These are phyloP conservation scores for Emydocephalus ijimae DNA, from an alignment of 2,113 vertebrate species.

Conservation along the genomic window DNA sequence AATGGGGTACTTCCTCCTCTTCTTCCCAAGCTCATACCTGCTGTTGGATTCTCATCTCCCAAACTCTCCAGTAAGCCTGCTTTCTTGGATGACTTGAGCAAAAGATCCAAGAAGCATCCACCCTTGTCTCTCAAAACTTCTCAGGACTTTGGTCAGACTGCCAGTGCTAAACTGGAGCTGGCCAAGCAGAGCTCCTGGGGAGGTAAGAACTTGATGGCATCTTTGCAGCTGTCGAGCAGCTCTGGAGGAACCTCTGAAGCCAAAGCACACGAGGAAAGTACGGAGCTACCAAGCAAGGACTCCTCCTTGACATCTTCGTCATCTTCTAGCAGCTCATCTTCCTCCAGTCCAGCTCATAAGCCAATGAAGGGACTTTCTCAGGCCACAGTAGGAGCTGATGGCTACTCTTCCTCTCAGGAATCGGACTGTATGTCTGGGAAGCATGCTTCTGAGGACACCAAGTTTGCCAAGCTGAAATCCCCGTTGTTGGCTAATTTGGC, in stretches of 20 bases:
- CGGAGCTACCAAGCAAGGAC: neutral
- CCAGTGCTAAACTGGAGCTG: slow-evolving; percentile 35
- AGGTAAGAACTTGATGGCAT: slow-evolving; percentile 59
- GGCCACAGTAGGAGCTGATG: slow-evolving; percentile 42
- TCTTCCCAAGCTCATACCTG: neutral
- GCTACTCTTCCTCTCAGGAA: slow-evolving; percentile 65
- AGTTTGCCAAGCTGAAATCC: slow-evolving; percentile 66
- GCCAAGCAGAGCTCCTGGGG: slow-evolving; percentile 65
- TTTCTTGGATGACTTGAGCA: slow-evolving; percentile 67
- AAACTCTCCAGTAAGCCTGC: slow-evolving; percentile 59
- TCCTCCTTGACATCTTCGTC: neutral
- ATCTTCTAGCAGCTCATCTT: neutral
- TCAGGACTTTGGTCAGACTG: slow-evolving; percentile 13
- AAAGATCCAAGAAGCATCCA: slow-evolving; percentile 78
- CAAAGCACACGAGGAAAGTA: accelerated
- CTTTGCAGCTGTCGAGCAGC: slow-evolving; percentile 71
- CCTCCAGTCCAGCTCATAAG: slow-evolving; percentile 32
- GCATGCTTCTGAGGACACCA: slow-evolving; percentile 57
- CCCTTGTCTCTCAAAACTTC: neutral
- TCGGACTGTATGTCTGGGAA: slow-evolving; percentile 22
- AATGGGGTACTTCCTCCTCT: slow-evolving; percentile 28
- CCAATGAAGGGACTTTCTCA: slow-evolving; percentile 53
- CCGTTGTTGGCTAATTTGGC: slow-evolving; percentile 54
- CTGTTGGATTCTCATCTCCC: slow-evolving; percentile 55
- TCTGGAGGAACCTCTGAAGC: slow-evolving; percentile 64